A percentile compares a stretch with the other conserved stretches of the same genome.
phyloP scores from a whole-genome alignment of 2,113 vertebrate genomes.

The Etia nguti region DNA sequence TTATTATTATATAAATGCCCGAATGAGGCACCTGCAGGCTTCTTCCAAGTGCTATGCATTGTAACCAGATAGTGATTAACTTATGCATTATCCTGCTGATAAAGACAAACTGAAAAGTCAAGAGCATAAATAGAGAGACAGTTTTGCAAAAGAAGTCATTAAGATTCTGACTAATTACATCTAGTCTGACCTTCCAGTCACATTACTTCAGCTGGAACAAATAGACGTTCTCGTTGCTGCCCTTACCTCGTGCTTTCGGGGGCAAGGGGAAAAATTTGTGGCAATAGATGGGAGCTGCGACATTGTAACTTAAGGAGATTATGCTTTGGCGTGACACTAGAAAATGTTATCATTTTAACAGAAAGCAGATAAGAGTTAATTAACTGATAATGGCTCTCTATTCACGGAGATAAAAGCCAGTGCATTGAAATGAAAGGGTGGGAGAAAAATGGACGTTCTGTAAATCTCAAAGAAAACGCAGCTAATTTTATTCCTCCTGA shows the following conservation, averaged over 20 bases:
- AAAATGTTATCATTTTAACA: slow-evolving; percentile 48
- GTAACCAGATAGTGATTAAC: slow-evolving; percentile 12
- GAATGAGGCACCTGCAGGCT: neutral
- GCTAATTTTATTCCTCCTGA: slow-evolving; percentile 53
- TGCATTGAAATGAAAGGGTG: slow-evolving; percentile 38
- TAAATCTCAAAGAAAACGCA: slow-evolving; percentile 36
- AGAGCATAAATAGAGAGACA: slow-evolving; percentile 13
- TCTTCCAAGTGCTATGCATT: neutral
- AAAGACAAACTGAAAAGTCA: slow-evolving; percentile 36
- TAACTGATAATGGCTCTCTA: slow-evolving; percentile 58
- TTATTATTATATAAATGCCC: slow-evolving; percentile 14
- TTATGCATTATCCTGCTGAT: slow-evolving; percentile 4
- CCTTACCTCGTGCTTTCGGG: neutral
- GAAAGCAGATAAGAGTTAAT: slow-evolving; percentile 62
- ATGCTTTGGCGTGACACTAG: slow-evolving; percentile 24
- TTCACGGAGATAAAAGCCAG: slow-evolving; percentile 46
- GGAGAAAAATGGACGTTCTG: slow-evolving; percentile 32
- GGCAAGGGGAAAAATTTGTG: neutral
- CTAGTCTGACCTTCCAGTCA: slow-evolving; percentile 29
- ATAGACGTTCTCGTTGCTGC: neutral
- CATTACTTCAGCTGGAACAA: slow-evolving; percentile 11
- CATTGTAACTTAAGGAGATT: slow-evolving; percentile 27
- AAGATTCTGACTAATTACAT: slow-evolving; percentile 24
- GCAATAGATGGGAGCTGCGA: neutral
- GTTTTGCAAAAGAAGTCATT: slow-evolving; percentile 16